Conservation (phyloP, 2,888 invertebrate species). For the Camponotus fellah region DNA sequence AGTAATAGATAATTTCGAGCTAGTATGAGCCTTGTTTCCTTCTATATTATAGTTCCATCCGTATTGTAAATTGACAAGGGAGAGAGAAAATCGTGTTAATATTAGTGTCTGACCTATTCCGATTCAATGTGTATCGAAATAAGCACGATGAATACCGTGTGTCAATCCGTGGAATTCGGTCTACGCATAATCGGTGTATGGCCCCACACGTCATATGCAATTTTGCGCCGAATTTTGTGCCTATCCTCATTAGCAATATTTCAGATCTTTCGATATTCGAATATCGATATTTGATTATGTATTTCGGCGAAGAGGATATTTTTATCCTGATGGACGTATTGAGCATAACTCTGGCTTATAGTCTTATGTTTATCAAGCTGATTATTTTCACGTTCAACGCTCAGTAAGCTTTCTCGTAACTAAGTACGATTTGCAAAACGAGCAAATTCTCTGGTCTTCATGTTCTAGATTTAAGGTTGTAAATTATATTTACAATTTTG, state of each 20-base stretch:
- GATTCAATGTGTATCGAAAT: background rate
- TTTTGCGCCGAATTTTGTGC: constrained; percentile 42
- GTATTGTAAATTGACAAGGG: background rate
- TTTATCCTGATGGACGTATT: constrained; percentile 45
- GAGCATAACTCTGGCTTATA: constrained; percentile 51
- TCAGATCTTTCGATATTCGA: constrained; percentile 58
- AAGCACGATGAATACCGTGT: constrained; percentile 29
- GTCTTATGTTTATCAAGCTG: constrained; percentile 51
- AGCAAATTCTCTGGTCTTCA: background rate
- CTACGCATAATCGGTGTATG: constrained; percentile 57
- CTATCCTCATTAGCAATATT: background rate
- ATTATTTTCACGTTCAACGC: constrained; percentile 47
- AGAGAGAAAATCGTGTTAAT: background rate
- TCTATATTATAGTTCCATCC: background rate
- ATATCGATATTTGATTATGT: constrained; percentile 52
- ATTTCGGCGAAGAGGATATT: constrained; percentile 24
- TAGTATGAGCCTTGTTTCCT: too few relatives aligned
- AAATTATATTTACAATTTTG: too few relatives aligned
- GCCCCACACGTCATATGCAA: constrained; percentile 46
- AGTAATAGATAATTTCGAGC: background rate
- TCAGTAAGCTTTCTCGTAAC: constrained; percentile 37
- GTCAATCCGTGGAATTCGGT: constrained; percentile 47
- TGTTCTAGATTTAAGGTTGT: background rate
- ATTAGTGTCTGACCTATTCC: background rate
- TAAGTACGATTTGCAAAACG: background rate